phyloP scores from a whole-genome alignment of 2,113 vertebrate species.

The Albula glossodonta region DNA sequence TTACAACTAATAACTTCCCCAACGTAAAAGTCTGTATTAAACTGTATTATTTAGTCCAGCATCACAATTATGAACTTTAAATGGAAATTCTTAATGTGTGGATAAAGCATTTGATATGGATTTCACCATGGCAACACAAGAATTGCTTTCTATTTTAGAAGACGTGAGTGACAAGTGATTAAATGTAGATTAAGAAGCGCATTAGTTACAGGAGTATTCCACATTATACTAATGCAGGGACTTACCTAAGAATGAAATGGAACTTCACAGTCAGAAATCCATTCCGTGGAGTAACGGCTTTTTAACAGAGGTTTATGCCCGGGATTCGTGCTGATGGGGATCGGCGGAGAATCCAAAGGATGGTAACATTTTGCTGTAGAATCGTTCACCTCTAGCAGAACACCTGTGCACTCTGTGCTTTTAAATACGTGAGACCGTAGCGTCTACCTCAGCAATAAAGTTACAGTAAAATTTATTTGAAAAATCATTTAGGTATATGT shows the following conservation, averaged over 20 bases:
- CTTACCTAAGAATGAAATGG: constrained; percentile 48
- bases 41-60: neutral
- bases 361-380: neutral
- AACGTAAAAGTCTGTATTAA: too few species aligned
- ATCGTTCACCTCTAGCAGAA: neutral
- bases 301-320: neutral
- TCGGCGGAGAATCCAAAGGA: constrained; percentile 19
- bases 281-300: constrained; percentile 3
- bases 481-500: neutral
- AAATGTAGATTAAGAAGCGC: neutral
- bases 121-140: neutral
- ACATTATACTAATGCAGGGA: neutral
- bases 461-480: neutral
- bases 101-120: neutral
- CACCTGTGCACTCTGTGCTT: constrained; percentile 2
- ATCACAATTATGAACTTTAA: neutral
- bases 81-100: constrained; percentile 2
- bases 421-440: neutral
- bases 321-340: constrained; percentile 19
- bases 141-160: neutral
- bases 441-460: neutral
- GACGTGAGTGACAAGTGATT: constrained; percentile 6
- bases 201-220: neutral
- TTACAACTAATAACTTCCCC: too few species aligned
- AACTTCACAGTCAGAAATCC: constrained; percentile 40